Evolutionary conservation across 1,140 invertebrate species (phyloP).

Genomic region (Xylocopa sonorina): DNA sequence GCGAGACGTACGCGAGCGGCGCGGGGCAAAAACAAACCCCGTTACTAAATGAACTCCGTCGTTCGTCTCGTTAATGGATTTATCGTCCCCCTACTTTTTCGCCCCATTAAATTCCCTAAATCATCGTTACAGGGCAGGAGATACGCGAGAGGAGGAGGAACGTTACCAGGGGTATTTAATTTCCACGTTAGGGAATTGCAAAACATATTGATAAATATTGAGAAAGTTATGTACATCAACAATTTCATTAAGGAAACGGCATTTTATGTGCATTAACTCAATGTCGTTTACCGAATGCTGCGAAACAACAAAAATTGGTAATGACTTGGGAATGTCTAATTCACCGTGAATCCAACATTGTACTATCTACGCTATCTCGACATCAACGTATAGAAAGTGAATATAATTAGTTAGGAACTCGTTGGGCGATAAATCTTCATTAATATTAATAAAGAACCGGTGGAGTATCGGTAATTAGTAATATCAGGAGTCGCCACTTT

Average conservation of each 20-base stretch:
- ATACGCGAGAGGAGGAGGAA: no score
- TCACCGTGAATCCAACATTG: constrained; percentile 16
- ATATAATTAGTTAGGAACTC: background rate
- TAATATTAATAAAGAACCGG: background rate
- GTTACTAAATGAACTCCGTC: constrained; percentile 62
- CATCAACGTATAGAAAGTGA: background rate
- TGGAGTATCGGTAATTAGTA: background rate
- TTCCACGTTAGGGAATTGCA: no score
- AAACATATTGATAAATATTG: no score
- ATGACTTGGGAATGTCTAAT: constrained; percentile 8
- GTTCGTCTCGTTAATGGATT: constrained; percentile 52
- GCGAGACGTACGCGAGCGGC: constrained; percentile 51
- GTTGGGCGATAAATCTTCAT: background rate
- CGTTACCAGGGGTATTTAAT: no score
- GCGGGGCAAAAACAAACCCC: constrained; percentile 62
- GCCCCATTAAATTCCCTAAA: constrained; percentile 1
- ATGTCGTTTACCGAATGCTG: background rate
- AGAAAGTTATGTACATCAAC: background rate
- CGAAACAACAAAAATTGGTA: background rate
- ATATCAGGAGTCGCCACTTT: background rate
- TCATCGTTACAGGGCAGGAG: no score
- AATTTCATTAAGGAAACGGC: constrained; percentile 1
- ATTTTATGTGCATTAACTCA: background rate
- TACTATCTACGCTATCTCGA: background rate
- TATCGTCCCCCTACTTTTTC: constrained; percentile 45